phyloP scores from a whole-genome alignment of 2,113 vertebrate species.

The Suricata suricatta region DNA sequence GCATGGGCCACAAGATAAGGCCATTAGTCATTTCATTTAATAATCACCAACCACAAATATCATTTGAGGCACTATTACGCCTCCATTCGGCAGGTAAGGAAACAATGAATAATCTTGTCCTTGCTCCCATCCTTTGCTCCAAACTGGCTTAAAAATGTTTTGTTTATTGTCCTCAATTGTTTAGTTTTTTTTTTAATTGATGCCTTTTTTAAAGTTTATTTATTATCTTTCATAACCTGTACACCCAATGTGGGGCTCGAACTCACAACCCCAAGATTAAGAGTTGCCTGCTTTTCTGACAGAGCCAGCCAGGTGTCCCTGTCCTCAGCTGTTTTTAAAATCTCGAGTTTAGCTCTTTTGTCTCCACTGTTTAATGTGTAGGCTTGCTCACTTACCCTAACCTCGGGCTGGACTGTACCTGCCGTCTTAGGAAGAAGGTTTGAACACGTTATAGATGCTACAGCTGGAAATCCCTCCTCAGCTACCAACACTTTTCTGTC shows the following conservation, averaged over 20 bases:
- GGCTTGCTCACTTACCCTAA: rapidly evolving
- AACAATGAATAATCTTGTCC: neutral
- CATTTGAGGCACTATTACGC: neutral
- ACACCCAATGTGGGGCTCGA: too few relatives aligned
- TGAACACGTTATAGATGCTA: neutral
- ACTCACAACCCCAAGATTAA: too few relatives aligned
- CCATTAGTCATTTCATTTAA: neutral
- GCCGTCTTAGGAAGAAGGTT: neutral
- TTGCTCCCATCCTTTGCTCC: neutral
- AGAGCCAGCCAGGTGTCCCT: neutral
- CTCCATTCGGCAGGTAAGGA: neutral
- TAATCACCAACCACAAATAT: neutral
- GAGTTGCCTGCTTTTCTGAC: too few relatives aligned
- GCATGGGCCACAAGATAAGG: neutral
- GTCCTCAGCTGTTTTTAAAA: neutral
- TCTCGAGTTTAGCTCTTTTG: neutral
- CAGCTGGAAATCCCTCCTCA: neutral
- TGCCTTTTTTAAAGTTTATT: neutral
- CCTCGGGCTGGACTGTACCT: neutral
- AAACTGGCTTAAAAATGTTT: neutral
- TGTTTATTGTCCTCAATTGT: neutral
- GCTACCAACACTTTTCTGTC: neutral
- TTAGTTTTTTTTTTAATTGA: too few relatives aligned
- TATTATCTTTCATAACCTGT: too few relatives aligned
- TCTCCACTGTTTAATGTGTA: neutral